Conservation (phyloP, 2,888 invertebrate genomes). For the Disparrhopalites patrizii region DNA sequence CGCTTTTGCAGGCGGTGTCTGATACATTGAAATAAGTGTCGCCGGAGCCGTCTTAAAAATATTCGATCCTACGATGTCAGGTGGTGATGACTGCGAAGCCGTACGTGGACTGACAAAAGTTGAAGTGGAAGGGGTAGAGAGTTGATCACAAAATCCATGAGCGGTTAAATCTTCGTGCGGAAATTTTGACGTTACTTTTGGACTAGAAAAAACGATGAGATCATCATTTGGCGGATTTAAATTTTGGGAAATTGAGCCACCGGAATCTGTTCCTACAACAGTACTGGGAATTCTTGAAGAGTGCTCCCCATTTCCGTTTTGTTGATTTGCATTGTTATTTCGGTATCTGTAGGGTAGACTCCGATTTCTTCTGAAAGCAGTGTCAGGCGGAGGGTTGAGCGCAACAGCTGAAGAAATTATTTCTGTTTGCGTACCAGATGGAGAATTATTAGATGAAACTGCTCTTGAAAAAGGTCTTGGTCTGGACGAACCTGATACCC, state of each 20-base stretch:
- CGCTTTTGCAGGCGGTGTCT: background rate
- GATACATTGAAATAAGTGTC: background rate
- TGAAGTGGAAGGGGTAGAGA: background rate
- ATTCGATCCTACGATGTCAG: no score
- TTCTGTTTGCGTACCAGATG: slow-evolving; percentile 13
- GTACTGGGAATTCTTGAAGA: background rate
- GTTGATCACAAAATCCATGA: slow-evolving; percentile 29
- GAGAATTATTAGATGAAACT: slow-evolving; percentile 26
- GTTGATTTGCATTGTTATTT: background rate
- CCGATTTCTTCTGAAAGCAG: slow-evolving; percentile 39
- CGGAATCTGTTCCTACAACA: slow-evolving; percentile 1
- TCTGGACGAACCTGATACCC: slow-evolving; percentile 5
- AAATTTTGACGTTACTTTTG: slow-evolving; percentile 41
- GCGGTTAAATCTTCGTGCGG: background rate
- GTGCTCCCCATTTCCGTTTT: background rate
- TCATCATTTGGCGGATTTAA: slow-evolving; percentile 33
- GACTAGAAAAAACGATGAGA: slow-evolving; percentile 47
- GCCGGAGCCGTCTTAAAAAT: no score
- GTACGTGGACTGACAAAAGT: no score
- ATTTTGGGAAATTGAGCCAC: background rate
- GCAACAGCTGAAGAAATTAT: slow-evolving; percentile 14
- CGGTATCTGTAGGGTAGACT: slow-evolving; percentile 42
- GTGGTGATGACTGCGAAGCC: no score
- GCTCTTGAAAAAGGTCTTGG: slow-evolving; percentile 36
- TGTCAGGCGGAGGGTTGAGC: slow-evolving; percentile 33